Percentiles rank a stretch among this genome's conserved stretches.
These are phyloP conservation scores for Carcharodon carcharias DNA, from an alignment of 2,797 vertebrate genomes.

Conservation along the genomic window DNA sequence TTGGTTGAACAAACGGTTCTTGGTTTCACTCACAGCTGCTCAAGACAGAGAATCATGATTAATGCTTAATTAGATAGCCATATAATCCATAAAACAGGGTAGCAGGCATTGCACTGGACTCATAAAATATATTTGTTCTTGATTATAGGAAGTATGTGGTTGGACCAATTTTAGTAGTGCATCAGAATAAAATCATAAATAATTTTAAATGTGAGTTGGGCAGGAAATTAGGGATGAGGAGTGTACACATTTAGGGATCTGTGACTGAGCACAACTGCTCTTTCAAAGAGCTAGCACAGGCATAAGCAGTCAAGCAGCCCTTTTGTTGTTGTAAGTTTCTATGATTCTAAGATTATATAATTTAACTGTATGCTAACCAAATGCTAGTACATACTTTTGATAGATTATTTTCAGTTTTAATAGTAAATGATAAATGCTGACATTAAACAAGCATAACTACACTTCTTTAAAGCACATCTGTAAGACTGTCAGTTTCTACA, in stretches of 20 bases:
- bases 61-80: background rate
- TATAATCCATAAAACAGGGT: background rate
- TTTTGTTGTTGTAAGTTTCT: no score
- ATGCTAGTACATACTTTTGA: background rate
- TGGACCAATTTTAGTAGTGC: background rate
- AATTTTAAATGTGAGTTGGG: background rate
- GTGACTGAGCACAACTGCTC: background rate
- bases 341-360: background rate
- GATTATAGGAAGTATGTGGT: background rate
- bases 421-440: background rate
- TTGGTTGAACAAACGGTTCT: slow-evolving; percentile 21
- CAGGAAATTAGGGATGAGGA: background rate
- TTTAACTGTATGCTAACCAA: background rate
- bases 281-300: background rate
- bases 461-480: background rate
- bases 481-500: background rate
- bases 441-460: background rate
- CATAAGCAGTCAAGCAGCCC: background rate
- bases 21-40: background rate
- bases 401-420: background rate
- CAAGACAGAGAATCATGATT: background rate
- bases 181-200: background rate
- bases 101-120: background rate
- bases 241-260: background rate
- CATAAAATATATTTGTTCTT: slow-evolving; percentile 11